Evolutionary conservation across 1,140 invertebrate genomes (phyloP), one percentile per base, ranked within the genome.

Genomic region (Riptortus pedestris): DNA sequence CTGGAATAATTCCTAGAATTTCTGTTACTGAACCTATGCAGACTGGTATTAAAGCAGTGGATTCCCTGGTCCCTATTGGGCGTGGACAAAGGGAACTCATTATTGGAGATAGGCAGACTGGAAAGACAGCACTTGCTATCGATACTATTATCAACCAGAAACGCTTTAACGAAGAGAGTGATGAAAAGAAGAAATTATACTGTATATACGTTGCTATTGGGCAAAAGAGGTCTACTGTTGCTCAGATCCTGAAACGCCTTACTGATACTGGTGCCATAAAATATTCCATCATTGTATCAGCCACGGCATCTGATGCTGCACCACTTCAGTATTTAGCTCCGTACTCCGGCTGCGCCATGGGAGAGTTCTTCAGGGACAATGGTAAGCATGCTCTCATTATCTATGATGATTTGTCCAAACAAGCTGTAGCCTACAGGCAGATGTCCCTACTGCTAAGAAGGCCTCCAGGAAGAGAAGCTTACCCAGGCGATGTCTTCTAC

Each of bases 111-210:
- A 89, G 96, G 79, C 97, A 99, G 80, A 99, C 96, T 75, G 97
- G 92, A 69, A 99, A 99, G 84, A 99, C 97, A 71, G 94, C 97
- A 67, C 83, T 99, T 76, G 96, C 97, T 70, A 98, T 99, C 74
- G 97, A 99, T 76, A 97, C 96, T 66, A 99, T 99, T 76, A 98
- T 99, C 78, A 99, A 99, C 79, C 97, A 99, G 79, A 96, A 97
- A 77, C 67, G 94, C 69, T 98, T 99, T 81, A 99, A 99, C 76
- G 92, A 95, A 69, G 93, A 79, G 43, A 78, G 83, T 55, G 95
- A 99, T 66, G 95, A 98, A 73, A 98, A 97, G 78, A 96, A 98
- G 80, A 99, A 99, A 78, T 79, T 99, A 74, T 99, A 96, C 79
- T 99, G 97, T 79, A 98, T 99, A 77, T 99, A 99, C 75, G 96